Evolutionary conservation across 2,113 vertebrate species (phyloP).

Genomic region (Lophius piscatorius): DNA sequence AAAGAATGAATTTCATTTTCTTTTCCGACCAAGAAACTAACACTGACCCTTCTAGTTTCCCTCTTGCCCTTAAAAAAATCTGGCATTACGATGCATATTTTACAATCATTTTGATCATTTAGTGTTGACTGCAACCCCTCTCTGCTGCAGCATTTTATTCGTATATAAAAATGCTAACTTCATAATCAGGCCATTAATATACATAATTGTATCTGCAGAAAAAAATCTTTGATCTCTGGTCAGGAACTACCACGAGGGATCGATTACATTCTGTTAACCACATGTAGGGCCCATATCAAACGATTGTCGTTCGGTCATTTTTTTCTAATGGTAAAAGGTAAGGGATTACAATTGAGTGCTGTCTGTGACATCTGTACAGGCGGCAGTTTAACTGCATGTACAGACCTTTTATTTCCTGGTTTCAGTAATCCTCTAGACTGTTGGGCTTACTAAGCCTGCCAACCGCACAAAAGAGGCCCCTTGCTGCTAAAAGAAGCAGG

Average conservation of each 20-base stretch:
- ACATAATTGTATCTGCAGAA: conserved; percentile 39
- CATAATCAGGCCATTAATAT: conserved; percentile 54
- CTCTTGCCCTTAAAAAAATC: neutral
- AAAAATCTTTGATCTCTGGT: conserved; percentile 16
- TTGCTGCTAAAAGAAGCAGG: conserved; percentile 38
- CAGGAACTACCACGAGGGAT: conserved; percentile 3
- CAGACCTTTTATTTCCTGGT: conserved; percentile 55
- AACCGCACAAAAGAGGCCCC: conserved; percentile 14
- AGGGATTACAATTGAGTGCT: conserved; percentile 63
- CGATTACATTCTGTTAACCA: conserved; percentile 58
- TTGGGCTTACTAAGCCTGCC: conserved; percentile 47
- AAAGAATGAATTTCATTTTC: neutral
- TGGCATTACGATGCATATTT: neutral
- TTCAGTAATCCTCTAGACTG: conserved; percentile 52
- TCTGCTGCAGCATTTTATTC: conserved; percentile 13
- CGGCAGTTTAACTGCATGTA: conserved; percentile 22
- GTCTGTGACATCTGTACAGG: conserved; percentile 63
- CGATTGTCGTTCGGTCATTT: conserved; percentile 32
- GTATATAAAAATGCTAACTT: conserved; percentile 20
- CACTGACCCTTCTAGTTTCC: no score
- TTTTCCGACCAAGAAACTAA: neutral
- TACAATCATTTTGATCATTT: neutral
- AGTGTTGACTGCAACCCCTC: neutral
- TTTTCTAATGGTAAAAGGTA: conserved; percentile 55
- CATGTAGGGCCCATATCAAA: conserved; percentile 56